A percentile compares a stretch with the other conserved stretches of the same genome.
These are phyloP conservation scores for Heliangelus exortis DNA, from an alignment of 2,797 vertebrate species.

Conservation along the genomic window DNA sequence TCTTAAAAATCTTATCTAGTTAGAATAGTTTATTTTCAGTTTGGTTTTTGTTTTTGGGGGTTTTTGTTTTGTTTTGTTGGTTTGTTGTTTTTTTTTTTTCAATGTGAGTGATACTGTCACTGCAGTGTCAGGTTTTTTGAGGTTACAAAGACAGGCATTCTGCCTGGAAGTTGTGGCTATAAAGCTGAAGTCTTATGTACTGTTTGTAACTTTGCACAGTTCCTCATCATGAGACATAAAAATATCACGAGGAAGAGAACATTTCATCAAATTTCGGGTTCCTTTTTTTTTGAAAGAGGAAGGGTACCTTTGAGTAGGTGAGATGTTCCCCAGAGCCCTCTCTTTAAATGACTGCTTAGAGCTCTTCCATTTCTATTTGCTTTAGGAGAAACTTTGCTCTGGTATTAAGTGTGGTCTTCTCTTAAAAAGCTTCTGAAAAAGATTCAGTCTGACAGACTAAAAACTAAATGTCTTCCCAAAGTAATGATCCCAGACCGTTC, in stretches of 20 bases:
- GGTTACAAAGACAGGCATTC: background rate
- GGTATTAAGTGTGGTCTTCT: background rate
- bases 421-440: background rate
- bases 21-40: background rate
- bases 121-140: background rate
- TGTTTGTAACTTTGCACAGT: background rate
- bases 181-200: background rate
- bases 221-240: background rate
- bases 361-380: background rate
- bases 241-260: background rate
- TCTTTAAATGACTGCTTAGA: background rate
- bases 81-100: too few species aligned
- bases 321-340: background rate
- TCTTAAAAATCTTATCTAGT: background rate
- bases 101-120: background rate
- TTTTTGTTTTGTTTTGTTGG: too few species aligned
- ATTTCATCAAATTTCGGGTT: background rate
- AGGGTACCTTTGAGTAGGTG: background rate
- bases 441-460: background rate
- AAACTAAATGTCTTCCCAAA: background rate
- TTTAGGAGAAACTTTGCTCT: background rate
- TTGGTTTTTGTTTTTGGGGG: background rate
- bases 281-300: background rate
- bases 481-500: background rate
- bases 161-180: background rate